These are phyloP conservation scores for Pseudorectes ferrugineus DNA, from an alignment of 2,113 vertebrate species.

Conservation along the genomic window DNA sequence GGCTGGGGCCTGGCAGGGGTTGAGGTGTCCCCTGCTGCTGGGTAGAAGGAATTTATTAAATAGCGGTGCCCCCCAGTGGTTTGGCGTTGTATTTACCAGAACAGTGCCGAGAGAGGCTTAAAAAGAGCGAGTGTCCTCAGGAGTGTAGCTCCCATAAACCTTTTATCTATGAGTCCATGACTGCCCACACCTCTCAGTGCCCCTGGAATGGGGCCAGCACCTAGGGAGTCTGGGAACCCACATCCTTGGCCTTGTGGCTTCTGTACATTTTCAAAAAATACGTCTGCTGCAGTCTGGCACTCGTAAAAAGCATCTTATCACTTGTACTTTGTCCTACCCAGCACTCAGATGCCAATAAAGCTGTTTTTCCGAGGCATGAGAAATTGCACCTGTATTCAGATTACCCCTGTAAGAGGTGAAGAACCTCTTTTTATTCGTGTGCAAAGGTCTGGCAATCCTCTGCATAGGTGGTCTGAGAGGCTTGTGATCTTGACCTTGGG, in stretches of 20 bases:
- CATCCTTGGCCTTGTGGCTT: background rate
- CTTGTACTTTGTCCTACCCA: background rate
- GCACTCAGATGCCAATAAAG: background rate
- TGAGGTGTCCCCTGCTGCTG: background rate
- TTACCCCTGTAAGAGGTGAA: background rate
- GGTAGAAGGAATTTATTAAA: background rate
- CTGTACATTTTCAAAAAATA: background rate
- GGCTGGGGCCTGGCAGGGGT: background rate
- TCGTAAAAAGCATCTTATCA: background rate
- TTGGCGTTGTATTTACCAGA: background rate
- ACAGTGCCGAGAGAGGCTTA: background rate
- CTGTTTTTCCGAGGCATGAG: background rate
- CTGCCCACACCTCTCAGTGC: background rate
- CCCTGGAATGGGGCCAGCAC: background rate
- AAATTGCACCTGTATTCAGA: background rate
- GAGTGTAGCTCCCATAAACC: background rate
- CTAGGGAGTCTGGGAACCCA: background rate
- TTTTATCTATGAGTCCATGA: rapidly evolving
- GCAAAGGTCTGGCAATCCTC: background rate
- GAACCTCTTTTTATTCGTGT: background rate
- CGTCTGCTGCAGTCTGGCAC: background rate
- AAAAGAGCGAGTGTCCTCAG: background rate
- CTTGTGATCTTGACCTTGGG: background rate
- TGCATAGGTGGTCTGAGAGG: background rate
- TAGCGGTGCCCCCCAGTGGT: slow-evolving; percentile 2